Conservation (phyloP, 2,888 invertebrate genomes). For the Alitta virens region DNA sequence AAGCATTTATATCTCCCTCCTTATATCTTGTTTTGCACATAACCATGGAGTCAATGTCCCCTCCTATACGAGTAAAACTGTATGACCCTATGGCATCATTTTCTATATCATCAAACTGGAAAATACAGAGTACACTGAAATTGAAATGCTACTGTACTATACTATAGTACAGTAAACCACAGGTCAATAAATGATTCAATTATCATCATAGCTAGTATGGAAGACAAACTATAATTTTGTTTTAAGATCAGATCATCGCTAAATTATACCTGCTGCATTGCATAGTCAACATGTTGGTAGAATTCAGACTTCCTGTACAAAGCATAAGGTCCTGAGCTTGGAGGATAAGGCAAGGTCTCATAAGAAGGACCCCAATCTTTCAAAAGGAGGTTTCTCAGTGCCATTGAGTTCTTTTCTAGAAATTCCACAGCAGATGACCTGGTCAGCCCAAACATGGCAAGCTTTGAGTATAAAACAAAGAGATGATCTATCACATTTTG, state of each 20-base stretch:
- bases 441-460: conserved; percentile 60
- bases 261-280: conserved; percentile 60
- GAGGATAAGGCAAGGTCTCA: conserved; percentile 91
- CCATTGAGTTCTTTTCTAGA: conserved; percentile 84
- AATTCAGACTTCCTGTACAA: conserved; percentile 82
- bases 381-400: conserved; percentile 90
- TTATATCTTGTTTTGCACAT: conserved; percentile 80
- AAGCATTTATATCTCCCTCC: conserved; percentile 78
- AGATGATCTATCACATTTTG: too few relatives aligned
- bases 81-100: conserved; percentile 80
- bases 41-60: conserved; percentile 70
- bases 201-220: background rate
- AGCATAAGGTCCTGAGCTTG: conserved; percentile 83
- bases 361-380: conserved; percentile 74
- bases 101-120: conserved; percentile 68
- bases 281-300: conserved; percentile 78
- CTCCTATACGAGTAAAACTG: conserved; percentile 70
- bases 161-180: too few relatives aligned
- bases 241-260: too few relatives aligned
- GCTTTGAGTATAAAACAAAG: too few relatives aligned
- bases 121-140: too few relatives aligned
- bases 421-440: conserved; percentile 70
- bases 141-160: too few relatives aligned
- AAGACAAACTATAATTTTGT: background rate
- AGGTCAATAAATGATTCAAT: too few relatives aligned